Percentiles rank a stretch among this genome's conserved stretches.
Conservation (phyloP, 2,113 vertebrate species). For the Zapornia atra region DNA sequence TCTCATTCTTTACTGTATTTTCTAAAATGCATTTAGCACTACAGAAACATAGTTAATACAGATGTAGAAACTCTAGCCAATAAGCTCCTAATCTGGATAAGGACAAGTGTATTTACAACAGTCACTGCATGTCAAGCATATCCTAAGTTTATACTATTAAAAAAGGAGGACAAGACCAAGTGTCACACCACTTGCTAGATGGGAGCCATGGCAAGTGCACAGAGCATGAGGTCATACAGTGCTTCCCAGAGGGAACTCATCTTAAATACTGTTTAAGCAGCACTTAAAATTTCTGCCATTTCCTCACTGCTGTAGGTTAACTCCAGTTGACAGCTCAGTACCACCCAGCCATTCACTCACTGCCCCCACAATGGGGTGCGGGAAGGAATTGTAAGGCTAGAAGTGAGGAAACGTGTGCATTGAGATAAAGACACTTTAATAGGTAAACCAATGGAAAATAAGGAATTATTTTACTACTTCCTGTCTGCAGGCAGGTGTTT, state of each 20-base stretch:
- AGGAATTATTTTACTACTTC: not conserved
- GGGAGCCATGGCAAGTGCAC: not conserved
- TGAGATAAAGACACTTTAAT: not conserved
- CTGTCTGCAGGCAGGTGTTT: rapidly evolving
- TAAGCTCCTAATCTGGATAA: not conserved
- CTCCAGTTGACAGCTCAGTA: not conserved
- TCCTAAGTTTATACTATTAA: not conserved
- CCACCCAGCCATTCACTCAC: not conserved
- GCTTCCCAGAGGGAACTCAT: not conserved
- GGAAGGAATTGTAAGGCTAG: not conserved
- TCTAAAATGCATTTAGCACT: not conserved
- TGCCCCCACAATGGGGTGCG: not conserved
- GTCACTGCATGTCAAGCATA: not conserved
- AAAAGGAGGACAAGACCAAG: not conserved
- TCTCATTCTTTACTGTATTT: not conserved
- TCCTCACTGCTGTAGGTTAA: not conserved
- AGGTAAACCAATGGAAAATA: not conserved
- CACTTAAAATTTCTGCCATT: not conserved
- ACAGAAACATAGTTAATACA: not conserved
- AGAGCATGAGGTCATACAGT: not conserved
- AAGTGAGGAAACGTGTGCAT: not conserved
- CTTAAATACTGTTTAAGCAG: not conserved
- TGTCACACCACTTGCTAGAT: not conserved
- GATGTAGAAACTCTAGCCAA: not conserved
- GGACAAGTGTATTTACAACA: not conserved